phyloP scores from a whole-genome alignment of 2,888 invertebrate genomes.

The Erpobdella octoculata region DNA sequence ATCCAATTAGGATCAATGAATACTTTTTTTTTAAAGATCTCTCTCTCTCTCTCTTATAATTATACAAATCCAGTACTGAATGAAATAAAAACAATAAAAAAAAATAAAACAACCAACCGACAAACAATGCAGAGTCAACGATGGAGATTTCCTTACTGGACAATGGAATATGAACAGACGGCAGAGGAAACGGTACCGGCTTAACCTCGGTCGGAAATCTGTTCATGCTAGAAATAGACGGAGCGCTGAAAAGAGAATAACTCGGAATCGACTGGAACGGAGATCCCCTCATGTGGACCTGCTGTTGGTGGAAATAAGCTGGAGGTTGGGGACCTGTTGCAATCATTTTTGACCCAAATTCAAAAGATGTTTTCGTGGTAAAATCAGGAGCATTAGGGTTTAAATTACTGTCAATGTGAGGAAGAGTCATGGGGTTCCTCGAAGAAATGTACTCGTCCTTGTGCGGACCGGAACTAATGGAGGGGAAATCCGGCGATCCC shows the following conservation, averaged over 20 bases:
- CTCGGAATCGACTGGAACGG: constrained; percentile 1
- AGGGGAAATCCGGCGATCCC: constrained; percentile 11
- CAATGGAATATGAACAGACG: background rate
- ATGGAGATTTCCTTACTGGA: too few species aligned
- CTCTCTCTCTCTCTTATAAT: too few species aligned
- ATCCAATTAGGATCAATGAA: too few species aligned
- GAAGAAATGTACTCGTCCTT: constrained; percentile 48
- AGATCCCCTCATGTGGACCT: background rate
- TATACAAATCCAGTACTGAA: too few species aligned
- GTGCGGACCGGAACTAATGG: background rate
- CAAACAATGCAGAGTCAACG: too few species aligned
- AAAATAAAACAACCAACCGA: too few species aligned
- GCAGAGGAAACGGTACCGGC: background rate
- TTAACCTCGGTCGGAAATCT: constrained; percentile 8
- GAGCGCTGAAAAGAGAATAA: background rate
- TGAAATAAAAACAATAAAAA: too few species aligned
- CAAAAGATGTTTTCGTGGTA: constrained; percentile 41
- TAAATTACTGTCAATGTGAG: constrained; percentile 57
- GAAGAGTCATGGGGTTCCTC: constrained; percentile 50
- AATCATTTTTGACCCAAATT: constrained; percentile 8
- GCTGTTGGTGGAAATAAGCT: constrained; percentile 1
- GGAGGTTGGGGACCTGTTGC: background rate
- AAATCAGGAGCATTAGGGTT: constrained; percentile 77
- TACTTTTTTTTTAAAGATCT: too few species aligned
- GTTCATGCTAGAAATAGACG: background rate